Evolutionary conservation across 2,113 vertebrate species (phyloP), one percentile per base, ranked within the genome.

Genomic region (Trinectes maculatus): DNA sequence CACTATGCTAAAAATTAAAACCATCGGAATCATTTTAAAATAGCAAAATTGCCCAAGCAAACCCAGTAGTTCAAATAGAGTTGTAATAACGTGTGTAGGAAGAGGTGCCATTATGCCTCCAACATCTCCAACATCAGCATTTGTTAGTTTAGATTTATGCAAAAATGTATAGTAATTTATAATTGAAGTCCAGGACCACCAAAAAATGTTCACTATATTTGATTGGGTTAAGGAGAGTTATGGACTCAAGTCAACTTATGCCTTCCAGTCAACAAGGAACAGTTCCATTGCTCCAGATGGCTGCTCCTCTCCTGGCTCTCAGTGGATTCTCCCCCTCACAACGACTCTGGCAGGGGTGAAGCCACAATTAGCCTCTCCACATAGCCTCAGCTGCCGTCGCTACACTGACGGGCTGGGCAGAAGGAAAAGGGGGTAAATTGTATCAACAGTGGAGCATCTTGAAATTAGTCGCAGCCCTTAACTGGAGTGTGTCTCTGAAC

Each of bases 251-350:
- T 71, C 31, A 77, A 77, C 46, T 69, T 71, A 5, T 3, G 22
- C 64, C 58, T 76, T 52, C 57, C 34, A 26, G 63, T 76, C 72
- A 72, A 78, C 56, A 34, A 76, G 57, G 71, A 75, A 33, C 16
- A 31, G 57, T 79, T 73, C 60, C 60, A 63, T 60, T 57, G 15
- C 48, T 71, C 69, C 86, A 85, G 80, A 85, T 88, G 84, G 74
- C 46, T 34, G 0, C n/a, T 57, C 53, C 71, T 80, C 63, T 71
- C 16, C 52, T 55, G 51, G 56, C 46, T 55, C 31, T 70, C 60
- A 31, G 48, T 33, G 44, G 72, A 75, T 40, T 73, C 78, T 63
- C 48, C 62, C 3, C 51, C 69, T 72, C 36, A 13, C n/a, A 22
- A 19, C 39, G 47, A 75, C 52, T 75, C 51, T 69, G 51, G 67